Percentiles rank a stretch among this genome's conserved stretches.
Evolutionary conservation across 2,797 vertebrate species (phyloP).

Genomic region (Myripristis murdjan): DNA sequence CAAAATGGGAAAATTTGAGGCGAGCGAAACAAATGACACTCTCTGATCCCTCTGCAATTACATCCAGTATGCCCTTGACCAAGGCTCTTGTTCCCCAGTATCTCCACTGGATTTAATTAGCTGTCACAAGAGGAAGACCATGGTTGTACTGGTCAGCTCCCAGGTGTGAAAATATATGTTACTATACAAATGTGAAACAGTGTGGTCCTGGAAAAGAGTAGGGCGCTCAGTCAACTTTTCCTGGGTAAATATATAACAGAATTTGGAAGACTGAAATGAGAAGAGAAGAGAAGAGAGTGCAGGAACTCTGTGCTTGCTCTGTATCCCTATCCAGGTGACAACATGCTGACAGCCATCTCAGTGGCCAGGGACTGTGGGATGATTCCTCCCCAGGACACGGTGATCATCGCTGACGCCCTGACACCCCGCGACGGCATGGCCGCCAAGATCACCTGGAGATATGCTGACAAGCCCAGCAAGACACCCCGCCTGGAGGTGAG

Average conservation of each 20-base stretch:
- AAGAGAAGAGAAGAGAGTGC: neutral
- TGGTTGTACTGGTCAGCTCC: no score
- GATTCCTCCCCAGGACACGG: conserved; percentile 94
- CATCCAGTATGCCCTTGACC: no score
- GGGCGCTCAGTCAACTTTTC: no score
- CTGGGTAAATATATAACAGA: neutral
- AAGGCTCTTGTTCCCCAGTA: no score
- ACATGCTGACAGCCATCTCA: conserved; percentile 98
- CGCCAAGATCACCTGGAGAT: conserved; percentile 97
- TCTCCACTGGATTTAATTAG: no score
- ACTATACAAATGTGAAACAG: no score
- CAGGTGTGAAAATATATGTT: no score
- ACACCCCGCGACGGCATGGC: conserved; percentile 94
- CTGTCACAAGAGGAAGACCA: no score
- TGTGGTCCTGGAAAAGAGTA: no score
- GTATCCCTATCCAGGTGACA: conserved; percentile 88
- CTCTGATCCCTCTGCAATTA: no score
- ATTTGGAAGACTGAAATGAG: neutral
- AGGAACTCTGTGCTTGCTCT: neutral
- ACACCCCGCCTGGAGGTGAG: conserved; percentile 88
- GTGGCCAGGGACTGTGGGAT: conserved; percentile 98
- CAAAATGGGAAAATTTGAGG: no score
- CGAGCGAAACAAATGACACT: no score
- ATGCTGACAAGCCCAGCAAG: conserved; percentile 91
- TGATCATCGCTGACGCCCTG: conserved; percentile 96